These are phyloP conservation scores for Platyscapa corneri DNA, from an alignment of 1,140 invertebrate genomes.

Conservation along the genomic window DNA sequence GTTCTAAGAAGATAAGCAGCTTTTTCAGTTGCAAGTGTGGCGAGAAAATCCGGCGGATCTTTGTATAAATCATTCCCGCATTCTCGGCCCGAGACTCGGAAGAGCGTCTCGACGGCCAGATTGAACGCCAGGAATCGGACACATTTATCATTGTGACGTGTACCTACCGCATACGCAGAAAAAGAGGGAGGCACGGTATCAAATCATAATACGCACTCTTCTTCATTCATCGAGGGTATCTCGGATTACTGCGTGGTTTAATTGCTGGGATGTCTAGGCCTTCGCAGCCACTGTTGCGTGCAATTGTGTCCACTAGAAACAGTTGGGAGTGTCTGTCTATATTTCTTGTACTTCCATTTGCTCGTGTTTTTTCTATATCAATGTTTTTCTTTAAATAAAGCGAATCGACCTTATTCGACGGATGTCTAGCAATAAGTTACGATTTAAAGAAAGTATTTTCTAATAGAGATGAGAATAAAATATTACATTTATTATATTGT, in stretches of 20 bases:
- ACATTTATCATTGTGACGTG: slow-evolving; percentile 59
- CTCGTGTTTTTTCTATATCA: neutral
- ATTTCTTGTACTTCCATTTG: neutral
- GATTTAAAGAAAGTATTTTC: too few species aligned
- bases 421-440: too few species aligned
- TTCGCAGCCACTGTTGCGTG: neutral
- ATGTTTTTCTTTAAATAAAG: neutral
- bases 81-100: neutral
- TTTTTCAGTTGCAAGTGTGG: neutral
- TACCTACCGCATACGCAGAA: neutral
- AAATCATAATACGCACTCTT: slow-evolving; percentile 53
- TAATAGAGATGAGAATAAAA: too few species aligned
- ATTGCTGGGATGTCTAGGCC: slow-evolving; percentile 55
- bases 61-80: slow-evolving; percentile 28
- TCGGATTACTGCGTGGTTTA: slow-evolving; percentile 63
- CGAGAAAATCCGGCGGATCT: slow-evolving; percentile 24
- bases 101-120: neutral
- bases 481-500: too few species aligned
- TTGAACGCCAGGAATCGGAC: neutral
- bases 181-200: slow-evolving; percentile 51
- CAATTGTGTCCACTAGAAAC: neutral
- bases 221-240: slow-evolving; percentile 41
- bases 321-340: neutral
- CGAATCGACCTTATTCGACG: neutral
- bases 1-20: too few species aligned